Evolutionary conservation across 2,888 invertebrate genomes (phyloP).

Genomic region (Tupiocoris notatus): DNA sequence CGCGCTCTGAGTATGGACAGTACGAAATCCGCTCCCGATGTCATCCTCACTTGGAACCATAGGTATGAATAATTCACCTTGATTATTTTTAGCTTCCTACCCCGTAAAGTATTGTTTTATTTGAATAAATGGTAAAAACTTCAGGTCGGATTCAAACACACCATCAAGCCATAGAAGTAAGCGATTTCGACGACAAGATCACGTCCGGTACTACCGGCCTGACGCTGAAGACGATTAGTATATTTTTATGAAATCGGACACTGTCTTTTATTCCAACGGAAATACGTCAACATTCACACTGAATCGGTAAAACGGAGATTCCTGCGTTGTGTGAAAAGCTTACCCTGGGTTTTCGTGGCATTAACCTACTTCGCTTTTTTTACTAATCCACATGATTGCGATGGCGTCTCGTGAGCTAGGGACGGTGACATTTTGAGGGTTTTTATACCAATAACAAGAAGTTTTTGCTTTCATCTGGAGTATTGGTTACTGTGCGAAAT

Average conservation of each 20-base stretch:
- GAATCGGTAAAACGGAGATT: not conserved
- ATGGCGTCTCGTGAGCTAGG: not conserved
- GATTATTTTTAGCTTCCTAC: not conserved
- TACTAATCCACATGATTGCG: not conserved
- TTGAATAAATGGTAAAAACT: no score
- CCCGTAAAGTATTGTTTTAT: not conserved
- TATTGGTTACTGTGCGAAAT: no score
- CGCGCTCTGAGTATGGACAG: slow-evolving; percentile 60
- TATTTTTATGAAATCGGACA: not conserved
- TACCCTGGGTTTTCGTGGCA: no score
- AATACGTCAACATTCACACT: not conserved
- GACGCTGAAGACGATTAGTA: slow-evolving; percentile 7
- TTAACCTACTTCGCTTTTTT: not conserved
- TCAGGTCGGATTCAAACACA: slow-evolving; percentile 13
- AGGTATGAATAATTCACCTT: not conserved
- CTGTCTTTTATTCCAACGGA: not conserved
- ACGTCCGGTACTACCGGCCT: not conserved
- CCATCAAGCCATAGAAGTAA: slow-evolving; percentile 30
- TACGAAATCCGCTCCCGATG: slow-evolving; percentile 85
- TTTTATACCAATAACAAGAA: no score
- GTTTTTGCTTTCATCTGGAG: no score
- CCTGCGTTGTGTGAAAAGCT: no score
- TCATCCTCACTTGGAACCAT: slow-evolving; percentile 62
- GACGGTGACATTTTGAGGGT: not conserved
- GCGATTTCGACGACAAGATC: not conserved